phyloP scores from a whole-genome alignment of 2,113 vertebrate species.

The Burhinus bistriatus region DNA sequence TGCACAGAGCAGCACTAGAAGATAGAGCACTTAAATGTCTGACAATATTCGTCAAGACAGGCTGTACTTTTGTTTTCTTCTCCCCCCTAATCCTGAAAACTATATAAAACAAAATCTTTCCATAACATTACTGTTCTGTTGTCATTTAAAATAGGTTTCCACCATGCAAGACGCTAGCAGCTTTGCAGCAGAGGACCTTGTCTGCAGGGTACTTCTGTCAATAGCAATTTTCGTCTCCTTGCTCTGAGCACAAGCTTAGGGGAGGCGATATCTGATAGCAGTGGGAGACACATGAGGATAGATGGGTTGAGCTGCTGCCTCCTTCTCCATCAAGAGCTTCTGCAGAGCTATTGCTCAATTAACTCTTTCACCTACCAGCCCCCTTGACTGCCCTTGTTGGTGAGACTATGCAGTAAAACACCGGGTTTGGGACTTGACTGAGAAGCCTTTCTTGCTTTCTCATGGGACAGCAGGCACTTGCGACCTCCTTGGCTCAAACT shows the following conservation, averaged over 20 bases:
- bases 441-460: background rate
- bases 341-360: background rate
- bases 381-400: background rate
- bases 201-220: background rate
- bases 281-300: background rate
- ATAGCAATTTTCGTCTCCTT: background rate
- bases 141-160: background rate
- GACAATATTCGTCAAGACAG: background rate
- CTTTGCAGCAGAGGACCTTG: slow-evolving; percentile 37
- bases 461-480: background rate
- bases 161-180: background rate
- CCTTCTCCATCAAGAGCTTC: background rate
- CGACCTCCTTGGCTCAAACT: background rate
- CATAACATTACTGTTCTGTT: background rate
- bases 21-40: background rate
- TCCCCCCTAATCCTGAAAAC: background rate
- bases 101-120: background rate
- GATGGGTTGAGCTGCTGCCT: background rate
- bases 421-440: fast-evolving
- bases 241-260: background rate
- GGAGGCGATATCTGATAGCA: background rate
- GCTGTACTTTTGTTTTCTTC: background rate
- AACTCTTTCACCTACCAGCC: background rate
- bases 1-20: background rate
- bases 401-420: background rate